These are phyloP conservation scores for Brachypalpus laphriformis DNA, from an alignment of 2,888 invertebrate genomes.

Conservation along the genomic window DNA sequence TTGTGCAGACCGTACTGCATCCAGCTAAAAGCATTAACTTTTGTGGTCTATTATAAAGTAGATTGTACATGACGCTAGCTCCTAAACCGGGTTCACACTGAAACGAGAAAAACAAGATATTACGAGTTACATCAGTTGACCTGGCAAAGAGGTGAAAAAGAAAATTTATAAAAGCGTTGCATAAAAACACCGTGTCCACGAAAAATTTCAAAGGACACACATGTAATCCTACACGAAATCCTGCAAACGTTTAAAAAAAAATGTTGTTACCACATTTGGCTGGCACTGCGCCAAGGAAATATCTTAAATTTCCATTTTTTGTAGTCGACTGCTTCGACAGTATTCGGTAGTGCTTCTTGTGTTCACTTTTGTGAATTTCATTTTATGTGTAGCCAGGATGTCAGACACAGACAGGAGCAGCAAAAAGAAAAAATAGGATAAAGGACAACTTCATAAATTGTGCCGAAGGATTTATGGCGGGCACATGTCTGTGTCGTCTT, in stretches of 20 bases:
- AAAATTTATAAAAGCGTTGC: not conserved
- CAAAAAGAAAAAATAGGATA: not conserved
- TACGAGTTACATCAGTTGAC: slow-evolving; percentile 30
- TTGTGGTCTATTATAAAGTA: slow-evolving; percentile 97
- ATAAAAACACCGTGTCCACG: not conserved
- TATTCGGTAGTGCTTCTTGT: slow-evolving; percentile 14
- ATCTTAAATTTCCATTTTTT: not conserved
- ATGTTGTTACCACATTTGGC: slow-evolving; percentile 34
- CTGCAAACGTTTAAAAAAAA: slow-evolving; percentile 29
- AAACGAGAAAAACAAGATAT: slow-evolving; percentile 77
- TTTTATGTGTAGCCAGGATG: slow-evolving; percentile 45
- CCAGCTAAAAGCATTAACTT: slow-evolving; percentile 97
- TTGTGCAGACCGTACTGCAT: slow-evolving; percentile 99
- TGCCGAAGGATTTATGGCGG: slow-evolving; percentile 63
- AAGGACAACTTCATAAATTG: slow-evolving; percentile 55
- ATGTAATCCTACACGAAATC: not conserved
- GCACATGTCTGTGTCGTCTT: slow-evolving; percentile 61
- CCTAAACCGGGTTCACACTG: slow-evolving; percentile 99
- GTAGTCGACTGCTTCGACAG: slow-evolving; percentile 34
- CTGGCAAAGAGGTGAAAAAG: slow-evolving; percentile 1
- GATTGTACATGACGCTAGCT: slow-evolving; percentile 98
- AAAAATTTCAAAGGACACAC: slow-evolving; percentile 3
- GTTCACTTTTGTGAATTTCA: slow-evolving; percentile 47
- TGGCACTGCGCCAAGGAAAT: slow-evolving; percentile 49
- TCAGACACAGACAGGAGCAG: slow-evolving; percentile 42